Evolutionary conservation across 2,888 invertebrate genomes (phyloP).

Genomic region (Drosophila kokeensis): DNA sequence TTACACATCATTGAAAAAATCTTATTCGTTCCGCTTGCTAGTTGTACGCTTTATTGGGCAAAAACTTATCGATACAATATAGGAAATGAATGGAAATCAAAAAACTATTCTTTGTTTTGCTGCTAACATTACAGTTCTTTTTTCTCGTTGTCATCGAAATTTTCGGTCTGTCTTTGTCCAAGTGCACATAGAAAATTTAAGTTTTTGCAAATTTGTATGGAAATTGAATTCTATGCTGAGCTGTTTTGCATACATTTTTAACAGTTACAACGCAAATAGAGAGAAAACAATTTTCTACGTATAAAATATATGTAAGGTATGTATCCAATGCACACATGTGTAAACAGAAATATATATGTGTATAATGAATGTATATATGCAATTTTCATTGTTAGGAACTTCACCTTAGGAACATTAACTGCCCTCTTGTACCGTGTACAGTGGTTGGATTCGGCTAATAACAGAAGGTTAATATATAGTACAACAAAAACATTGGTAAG

Average conservation of each 20-base stretch:
- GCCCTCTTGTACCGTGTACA: background rate
- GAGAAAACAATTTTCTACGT: slow-evolving; percentile 18
- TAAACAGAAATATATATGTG: slow-evolving; percentile 1
- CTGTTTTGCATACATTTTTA: slow-evolving; percentile 10
- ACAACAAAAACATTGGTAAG: slow-evolving; percentile 33
- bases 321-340: background rate
- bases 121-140: background rate
- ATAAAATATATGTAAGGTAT: background rate
- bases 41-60: background rate
- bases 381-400: slow-evolving; percentile 6
- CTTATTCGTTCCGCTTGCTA: background rate
- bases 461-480: background rate
- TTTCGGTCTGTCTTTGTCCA: slow-evolving; percentile 54
- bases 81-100: background rate
- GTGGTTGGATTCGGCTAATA: background rate
- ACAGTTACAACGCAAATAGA: slow-evolving; percentile 1
- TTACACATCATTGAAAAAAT: background rate
- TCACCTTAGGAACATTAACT: background rate
- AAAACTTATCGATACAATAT: background rate
- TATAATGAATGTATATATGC: slow-evolving; percentile 7
- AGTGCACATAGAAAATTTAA: slow-evolving; percentile 61
- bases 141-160: slow-evolving; percentile 66
- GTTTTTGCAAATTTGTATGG: slow-evolving; percentile 54
- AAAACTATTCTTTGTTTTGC: background rate
- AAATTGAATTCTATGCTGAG: slow-evolving; percentile 8